Evolutionary conservation across 2,113 vertebrate genomes (phyloP).

Genomic region (Poeciliopsis turrubarensis): DNA sequence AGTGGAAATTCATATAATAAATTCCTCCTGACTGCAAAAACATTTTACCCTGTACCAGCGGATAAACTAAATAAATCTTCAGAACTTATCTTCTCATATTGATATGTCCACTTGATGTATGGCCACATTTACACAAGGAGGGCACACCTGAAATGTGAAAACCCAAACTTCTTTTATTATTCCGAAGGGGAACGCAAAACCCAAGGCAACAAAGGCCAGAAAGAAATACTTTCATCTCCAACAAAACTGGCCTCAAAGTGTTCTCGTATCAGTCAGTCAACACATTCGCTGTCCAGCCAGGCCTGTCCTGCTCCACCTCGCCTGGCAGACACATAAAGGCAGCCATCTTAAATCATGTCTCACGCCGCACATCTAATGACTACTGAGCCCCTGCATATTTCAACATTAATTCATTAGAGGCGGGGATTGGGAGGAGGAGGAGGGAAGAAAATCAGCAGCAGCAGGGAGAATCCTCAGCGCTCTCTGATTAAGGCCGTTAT

Average conservation of each 20-base stretch:
- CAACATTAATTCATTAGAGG: conserved; percentile 96
- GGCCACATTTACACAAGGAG: conserved; percentile 9
- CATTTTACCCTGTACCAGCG: not conserved
- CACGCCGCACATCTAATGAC: conserved; percentile 90
- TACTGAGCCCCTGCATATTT: conserved; percentile 92
- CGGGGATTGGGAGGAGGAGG: conserved; percentile 78
- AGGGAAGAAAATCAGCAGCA: conserved; percentile 57
- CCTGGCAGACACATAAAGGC: conserved; percentile 71
- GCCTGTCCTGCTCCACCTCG: conserved; percentile 66
- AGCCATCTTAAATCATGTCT: conserved; percentile 82
- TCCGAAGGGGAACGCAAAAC: conserved; percentile 9
- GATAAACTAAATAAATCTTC: conserved; percentile 24
- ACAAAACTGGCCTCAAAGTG: conserved; percentile 31
- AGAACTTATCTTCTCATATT: conserved; percentile 24
- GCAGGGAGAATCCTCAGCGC: conserved; percentile 88
- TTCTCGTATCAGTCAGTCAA: conserved; percentile 56
- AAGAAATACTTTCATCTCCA: conserved; percentile 17
- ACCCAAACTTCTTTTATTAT: not conserved
- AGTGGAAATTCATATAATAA: not conserved
- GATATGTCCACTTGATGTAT: conserved; percentile 25
- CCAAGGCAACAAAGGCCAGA: conserved; percentile 3
- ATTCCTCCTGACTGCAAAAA: not conserved
- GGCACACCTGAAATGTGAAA: conserved; percentile 2
- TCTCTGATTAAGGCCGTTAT: conserved; percentile 98
- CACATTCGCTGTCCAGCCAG: conserved; percentile 60